Conservation (phyloP, 2,113 vertebrate genomes). For the Pandion haliaetus region DNA sequence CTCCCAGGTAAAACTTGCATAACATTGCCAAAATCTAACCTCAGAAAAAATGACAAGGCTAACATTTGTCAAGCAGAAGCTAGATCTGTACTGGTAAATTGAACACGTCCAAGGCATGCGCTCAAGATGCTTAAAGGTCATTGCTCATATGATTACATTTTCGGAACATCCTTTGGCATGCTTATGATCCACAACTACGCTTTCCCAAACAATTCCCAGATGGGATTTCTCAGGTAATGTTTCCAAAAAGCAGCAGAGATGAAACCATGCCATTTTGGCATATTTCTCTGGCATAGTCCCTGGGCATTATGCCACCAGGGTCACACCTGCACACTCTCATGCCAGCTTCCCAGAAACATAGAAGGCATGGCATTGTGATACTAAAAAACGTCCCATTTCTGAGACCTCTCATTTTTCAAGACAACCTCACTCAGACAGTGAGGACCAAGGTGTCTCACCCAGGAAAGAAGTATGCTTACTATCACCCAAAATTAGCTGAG, state of each 20-base stretch:
- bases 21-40: background rate
- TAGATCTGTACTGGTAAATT: background rate
- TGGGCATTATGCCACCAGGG: background rate
- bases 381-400: background rate
- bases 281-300: background rate
- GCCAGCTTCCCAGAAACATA: background rate
- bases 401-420: background rate
- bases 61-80: background rate
- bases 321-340: background rate
- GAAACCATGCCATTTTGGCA: background rate
- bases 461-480: background rate
- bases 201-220: background rate
- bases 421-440: background rate
- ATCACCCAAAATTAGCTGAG: background rate
- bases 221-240: background rate
- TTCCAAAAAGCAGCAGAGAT: background rate
- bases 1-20: background rate
- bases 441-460: background rate
- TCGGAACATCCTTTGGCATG: background rate
- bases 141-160: background rate
- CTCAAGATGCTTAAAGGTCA: background rate
- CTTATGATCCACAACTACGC: background rate
- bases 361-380: background rate
- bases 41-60: background rate
- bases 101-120: background rate